Conservation (phyloP, 2,888 invertebrate genomes). For the Hedychridium roseum region DNA sequence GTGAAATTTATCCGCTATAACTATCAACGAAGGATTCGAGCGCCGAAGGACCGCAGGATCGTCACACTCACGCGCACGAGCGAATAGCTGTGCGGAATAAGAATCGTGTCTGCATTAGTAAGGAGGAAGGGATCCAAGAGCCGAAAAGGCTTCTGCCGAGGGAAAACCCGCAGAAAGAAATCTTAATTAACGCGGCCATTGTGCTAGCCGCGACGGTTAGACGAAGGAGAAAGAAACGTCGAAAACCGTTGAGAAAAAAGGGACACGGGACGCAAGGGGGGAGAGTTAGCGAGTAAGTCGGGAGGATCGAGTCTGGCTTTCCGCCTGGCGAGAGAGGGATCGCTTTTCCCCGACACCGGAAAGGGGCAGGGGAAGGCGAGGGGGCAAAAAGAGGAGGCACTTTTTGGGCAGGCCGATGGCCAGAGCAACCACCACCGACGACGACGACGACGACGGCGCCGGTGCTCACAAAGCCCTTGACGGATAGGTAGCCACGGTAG, state of each 20-base stretch:
- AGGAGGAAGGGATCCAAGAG: conserved; percentile 3
- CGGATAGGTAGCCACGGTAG: conserved; percentile 61
- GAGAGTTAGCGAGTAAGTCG: too few species aligned
- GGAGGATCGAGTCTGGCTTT: conserved; percentile 33
- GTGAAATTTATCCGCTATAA: too few species aligned
- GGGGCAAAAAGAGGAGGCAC: conserved; percentile 28
- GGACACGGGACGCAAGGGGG: too few species aligned
- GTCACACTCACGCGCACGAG: too few species aligned
- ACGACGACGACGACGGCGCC: conserved; percentile 27
- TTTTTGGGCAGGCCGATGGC: conserved; percentile 46
- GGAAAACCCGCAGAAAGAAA: conserved; percentile 69
- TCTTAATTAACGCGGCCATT: conserved; percentile 82
- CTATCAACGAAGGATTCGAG: too few species aligned
- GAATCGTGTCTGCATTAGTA: too few species aligned
- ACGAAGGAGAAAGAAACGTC: conserved; percentile 37
- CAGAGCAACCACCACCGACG: conserved; percentile 32
- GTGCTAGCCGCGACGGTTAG: conserved; percentile 67
- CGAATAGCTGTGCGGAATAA: too few species aligned
- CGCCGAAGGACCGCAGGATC: too few species aligned
- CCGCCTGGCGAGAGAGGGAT: conserved; percentile 14
- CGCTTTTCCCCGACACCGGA: conserved; percentile 20
- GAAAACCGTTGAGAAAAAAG: too few species aligned
- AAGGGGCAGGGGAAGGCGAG: conserved; percentile 18
- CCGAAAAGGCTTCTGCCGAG: conserved; percentile 26
- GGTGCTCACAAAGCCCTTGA: conserved; percentile 61